Evolutionary conservation across 2,888 invertebrate genomes (phyloP).

Genomic region (Torymus texanus): DNA sequence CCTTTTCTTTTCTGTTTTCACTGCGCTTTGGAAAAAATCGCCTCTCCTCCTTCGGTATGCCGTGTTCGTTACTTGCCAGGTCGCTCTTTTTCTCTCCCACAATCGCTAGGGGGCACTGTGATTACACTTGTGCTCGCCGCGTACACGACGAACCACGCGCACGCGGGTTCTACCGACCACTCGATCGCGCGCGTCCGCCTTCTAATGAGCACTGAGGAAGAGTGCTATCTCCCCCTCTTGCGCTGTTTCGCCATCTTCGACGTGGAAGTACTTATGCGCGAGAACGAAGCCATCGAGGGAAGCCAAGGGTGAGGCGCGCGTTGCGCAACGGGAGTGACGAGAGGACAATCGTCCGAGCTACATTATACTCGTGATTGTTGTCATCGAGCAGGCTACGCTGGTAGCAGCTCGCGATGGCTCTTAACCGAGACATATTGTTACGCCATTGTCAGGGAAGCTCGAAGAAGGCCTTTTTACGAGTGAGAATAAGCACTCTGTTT

Average conservation of each 20-base stretch:
- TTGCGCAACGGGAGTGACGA: not conserved
- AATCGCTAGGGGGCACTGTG: slow-evolving; percentile 73
- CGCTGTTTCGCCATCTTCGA: no score
- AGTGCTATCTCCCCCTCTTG: not conserved
- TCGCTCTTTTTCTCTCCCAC: slow-evolving; percentile 47
- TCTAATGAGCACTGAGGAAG: slow-evolving; percentile 46
- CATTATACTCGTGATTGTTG: slow-evolving; percentile 1
- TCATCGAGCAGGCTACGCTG: not conserved
- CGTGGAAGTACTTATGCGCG: no score
- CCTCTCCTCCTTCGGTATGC: slow-evolving; percentile 15
- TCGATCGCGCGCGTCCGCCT: slow-evolving; percentile 48
- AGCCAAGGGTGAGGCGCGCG: not conserved
- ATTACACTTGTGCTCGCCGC: slow-evolving; percentile 65
- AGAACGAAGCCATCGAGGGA: no score
- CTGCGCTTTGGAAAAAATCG: slow-evolving; percentile 42
- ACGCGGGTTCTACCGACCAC: slow-evolving; percentile 57
- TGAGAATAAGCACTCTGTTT: slow-evolving; percentile 29
- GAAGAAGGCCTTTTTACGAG: slow-evolving; percentile 30
- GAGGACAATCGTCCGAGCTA: not conserved
- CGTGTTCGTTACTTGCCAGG: slow-evolving; percentile 32
- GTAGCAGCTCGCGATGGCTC: no score
- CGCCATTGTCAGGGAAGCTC: not conserved
- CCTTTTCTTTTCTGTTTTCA: slow-evolving; percentile 52
- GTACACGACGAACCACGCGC: slow-evolving; percentile 69
- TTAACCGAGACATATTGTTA: no score